These are phyloP conservation scores for Dasyurus viverrinus DNA, from an alignment of 2,113 vertebrate species.

Conservation along the genomic window DNA sequence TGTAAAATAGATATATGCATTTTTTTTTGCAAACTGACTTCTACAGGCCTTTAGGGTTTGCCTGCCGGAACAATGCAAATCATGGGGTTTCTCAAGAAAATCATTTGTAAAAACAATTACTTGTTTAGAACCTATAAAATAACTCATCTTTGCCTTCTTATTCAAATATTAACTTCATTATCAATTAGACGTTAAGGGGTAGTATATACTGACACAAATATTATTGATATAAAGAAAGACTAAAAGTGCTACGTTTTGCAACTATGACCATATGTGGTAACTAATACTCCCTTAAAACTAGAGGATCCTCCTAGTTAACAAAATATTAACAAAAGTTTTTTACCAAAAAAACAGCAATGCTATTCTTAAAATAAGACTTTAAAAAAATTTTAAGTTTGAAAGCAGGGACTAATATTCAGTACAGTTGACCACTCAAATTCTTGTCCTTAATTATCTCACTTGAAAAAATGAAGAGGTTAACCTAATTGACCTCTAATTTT, in stretches of 20 bases:
- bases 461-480: background rate
- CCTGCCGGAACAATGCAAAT: constrained; percentile 62
- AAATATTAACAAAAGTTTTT: too few relatives aligned
- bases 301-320: too few relatives aligned
- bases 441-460: background rate
- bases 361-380: too few relatives aligned
- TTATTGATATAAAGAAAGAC: background rate
- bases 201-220: background rate
- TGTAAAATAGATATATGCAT: constrained; percentile 47
- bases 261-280: background rate
- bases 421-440: background rate
- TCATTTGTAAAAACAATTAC: constrained; percentile 61
- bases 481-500: background rate
- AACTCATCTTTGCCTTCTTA: constrained; percentile 53
- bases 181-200: constrained; percentile 46
- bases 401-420: background rate
- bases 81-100: constrained; percentile 61
- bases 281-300: background rate
- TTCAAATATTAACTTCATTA: constrained; percentile 49
- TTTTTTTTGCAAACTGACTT: constrained; percentile 41
- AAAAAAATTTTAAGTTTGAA: background rate
- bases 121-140: constrained; percentile 39
- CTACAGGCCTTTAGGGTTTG: constrained; percentile 50
- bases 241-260: background rate
- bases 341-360: background rate